Conservation (phyloP, 2,888 invertebrate species). For the Diarsia mendica region DNA sequence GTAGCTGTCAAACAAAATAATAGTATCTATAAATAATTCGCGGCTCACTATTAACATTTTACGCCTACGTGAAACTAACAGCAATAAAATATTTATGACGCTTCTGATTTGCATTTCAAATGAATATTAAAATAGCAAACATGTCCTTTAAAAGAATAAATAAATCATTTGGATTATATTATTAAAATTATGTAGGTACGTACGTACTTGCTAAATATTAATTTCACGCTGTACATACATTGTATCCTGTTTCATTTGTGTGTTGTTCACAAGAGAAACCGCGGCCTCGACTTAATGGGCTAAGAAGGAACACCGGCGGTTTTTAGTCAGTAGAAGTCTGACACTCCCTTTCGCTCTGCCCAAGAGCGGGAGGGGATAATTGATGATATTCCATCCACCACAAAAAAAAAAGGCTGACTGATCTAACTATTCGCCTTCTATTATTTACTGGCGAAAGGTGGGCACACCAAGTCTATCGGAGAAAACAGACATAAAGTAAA, state of each 20-base stretch:
- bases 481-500: too few relatives aligned
- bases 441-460: too few relatives aligned
- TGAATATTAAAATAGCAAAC: constrained; percentile 9
- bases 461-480: too few relatives aligned
- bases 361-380: too few relatives aligned
- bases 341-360: too few relatives aligned
- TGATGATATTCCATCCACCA: too few relatives aligned
- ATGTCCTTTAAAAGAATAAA: constrained; percentile 16
- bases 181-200: background rate
- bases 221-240: background rate
- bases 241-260: background rate
- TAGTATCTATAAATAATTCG: constrained; percentile 16
- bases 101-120: constrained; percentile 33
- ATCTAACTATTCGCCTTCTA: too few relatives aligned
- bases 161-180: constrained; percentile 1
- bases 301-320: too few relatives aligned
- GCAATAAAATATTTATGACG: constrained; percentile 5
- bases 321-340: too few relatives aligned
- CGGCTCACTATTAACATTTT: background rate
- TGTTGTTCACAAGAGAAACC: too few relatives aligned
- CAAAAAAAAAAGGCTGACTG: too few relatives aligned
- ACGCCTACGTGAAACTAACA: background rate
- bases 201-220: background rate
- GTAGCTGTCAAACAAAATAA: constrained; percentile 4
- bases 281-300: too few relatives aligned